Evolutionary conservation across 2,888 invertebrate species (phyloP).

Genomic region (Acholoe squamosa): DNA sequence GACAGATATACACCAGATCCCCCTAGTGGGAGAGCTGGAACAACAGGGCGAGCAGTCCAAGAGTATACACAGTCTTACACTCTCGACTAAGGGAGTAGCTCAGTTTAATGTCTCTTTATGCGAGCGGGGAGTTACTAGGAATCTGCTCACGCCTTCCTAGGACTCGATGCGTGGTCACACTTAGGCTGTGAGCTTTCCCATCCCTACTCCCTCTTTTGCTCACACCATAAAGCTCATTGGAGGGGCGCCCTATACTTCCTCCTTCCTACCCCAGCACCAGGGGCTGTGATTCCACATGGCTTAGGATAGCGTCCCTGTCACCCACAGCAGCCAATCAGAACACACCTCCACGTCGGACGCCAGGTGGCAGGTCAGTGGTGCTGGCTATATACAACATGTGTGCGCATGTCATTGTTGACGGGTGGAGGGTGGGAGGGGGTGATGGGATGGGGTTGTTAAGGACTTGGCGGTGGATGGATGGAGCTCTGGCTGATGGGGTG

Average conservation of each 20-base stretch:
- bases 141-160: neutral
- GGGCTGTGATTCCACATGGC: neutral
- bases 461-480: no score
- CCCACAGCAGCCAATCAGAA: neutral
- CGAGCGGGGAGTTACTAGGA: neutral
- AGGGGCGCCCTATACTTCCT: neutral
- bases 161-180: neutral
- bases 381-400: neutral
- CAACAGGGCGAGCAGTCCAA: neutral
- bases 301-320: neutral
- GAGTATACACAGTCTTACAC: neutral
- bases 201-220: neutral
- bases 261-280: neutral
- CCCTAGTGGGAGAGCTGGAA: neutral
- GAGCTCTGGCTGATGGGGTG: no score
- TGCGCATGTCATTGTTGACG: neutral
- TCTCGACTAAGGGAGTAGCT: neutral
- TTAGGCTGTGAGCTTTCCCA: neutral
- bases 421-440: neutral
- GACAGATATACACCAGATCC: neutral
- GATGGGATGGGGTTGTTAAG: neutral
- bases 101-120: neutral
- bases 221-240: neutral
- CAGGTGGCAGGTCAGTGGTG: constrained; percentile 28
- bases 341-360: neutral